phyloP scores from a whole-genome alignment of 2,888 invertebrate species.

The Perithous albicinctus region DNA sequence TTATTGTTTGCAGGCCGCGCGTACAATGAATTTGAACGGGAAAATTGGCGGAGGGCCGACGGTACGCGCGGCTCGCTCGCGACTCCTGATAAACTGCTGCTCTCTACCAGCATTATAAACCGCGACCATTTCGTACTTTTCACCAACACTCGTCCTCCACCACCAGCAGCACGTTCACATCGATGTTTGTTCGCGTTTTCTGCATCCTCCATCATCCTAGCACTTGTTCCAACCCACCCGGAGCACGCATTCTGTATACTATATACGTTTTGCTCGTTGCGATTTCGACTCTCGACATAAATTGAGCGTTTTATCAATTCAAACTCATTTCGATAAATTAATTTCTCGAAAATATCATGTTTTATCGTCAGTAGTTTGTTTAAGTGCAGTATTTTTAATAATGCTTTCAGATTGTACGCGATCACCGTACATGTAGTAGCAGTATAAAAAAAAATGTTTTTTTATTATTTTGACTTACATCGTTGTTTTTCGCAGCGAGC shows the following conservation, averaged over 20 bases:
- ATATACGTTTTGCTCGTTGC: conserved; percentile 21
- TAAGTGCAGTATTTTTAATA: not conserved
- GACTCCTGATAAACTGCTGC: conserved; percentile 80
- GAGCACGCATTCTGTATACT: conserved; percentile 37
- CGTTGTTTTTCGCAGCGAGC: too few species aligned
- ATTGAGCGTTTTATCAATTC: conserved; percentile 19
- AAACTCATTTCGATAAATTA: conserved; percentile 1
- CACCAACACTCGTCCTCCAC: conserved; percentile 67
- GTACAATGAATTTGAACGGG: conserved; percentile 79
- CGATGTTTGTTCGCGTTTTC: conserved; percentile 69
- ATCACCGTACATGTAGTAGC: not conserved
- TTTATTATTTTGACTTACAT: too few species aligned
- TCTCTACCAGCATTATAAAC: conserved; percentile 77
- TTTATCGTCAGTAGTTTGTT: not conserved
- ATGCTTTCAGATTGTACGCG: not conserved
- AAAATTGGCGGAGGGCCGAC: conserved; percentile 64
- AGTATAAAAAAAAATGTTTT: too few species aligned
- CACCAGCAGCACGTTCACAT: conserved; percentile 61
- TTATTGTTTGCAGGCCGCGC: conserved; percentile 83
- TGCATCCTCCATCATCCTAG: conserved; percentile 60
- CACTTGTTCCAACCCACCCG: conserved; percentile 55
- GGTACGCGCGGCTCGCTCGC: conserved; percentile 51
- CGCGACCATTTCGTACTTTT: conserved; percentile 81
- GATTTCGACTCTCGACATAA: not conserved
- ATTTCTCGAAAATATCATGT: not conserved